Conservation (phyloP, 2,888 invertebrate species). For the Adela reaumurella region DNA sequence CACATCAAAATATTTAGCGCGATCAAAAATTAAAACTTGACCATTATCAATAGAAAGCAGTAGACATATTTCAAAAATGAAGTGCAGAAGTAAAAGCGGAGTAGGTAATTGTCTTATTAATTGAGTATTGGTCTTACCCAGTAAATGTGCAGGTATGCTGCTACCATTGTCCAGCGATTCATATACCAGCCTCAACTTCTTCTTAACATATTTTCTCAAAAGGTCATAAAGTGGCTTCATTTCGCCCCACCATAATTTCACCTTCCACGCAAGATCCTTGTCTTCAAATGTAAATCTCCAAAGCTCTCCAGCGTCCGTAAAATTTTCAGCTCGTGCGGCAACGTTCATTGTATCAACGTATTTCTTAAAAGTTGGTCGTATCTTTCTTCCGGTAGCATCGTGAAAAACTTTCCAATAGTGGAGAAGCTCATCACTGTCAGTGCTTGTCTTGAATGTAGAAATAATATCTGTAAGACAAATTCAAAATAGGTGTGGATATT, state of each 20-base stretch:
- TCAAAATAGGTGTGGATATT: too few relatives aligned
- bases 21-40: too few relatives aligned
- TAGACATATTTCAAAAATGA: too few relatives aligned
- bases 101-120: too few relatives aligned
- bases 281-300: conserved; percentile 46
- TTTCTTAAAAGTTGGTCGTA: conserved; percentile 55
- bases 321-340: conserved; percentile 54
- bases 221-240: conserved; percentile 63
- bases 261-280: conserved; percentile 32
- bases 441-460: conserved; percentile 41
- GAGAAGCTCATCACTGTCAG: conserved; percentile 57
- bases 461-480: conserved; percentile 39
- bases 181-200: conserved; percentile 50
- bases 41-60: too few relatives aligned
- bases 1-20: too few relatives aligned
- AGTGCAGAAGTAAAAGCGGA: too few relatives aligned
- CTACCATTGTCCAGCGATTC: conserved; percentile 38
- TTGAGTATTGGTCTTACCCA: conserved; percentile 52
- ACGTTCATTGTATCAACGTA: conserved; percentile 61
- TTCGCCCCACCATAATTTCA: conserved; percentile 52
- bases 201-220: conserved; percentile 61
- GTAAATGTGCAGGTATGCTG: conserved; percentile 65
- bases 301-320: conserved; percentile 44
- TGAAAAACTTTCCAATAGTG: conserved; percentile 66
- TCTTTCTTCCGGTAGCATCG: conserved; percentile 59